These are phyloP conservation scores for Glossophaga mutica DNA, from an alignment of 2,797 vertebrate species.

Conservation along the genomic window DNA sequence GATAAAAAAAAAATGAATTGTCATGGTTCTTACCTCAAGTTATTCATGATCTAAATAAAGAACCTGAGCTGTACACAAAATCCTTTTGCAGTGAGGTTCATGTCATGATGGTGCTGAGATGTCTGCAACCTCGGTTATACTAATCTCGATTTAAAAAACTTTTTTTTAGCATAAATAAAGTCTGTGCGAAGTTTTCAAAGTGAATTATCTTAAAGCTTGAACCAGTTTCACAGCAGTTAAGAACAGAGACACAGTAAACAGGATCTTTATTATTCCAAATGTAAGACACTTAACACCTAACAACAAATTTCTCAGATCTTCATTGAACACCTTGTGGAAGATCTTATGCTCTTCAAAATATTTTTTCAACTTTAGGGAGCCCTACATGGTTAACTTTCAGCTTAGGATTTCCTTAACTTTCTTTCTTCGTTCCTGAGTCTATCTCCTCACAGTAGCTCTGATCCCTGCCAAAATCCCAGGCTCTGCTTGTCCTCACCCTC, in stretches of 20 bases:
- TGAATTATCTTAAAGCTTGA: not conserved
- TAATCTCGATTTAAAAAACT: not conserved
- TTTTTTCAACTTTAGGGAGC: not conserved
- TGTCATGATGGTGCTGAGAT: not conserved
- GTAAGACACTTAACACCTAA: not conserved
- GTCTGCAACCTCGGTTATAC: not conserved
- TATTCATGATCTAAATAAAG: not conserved
- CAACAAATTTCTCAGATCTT: not conserved
- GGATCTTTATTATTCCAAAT: not conserved
- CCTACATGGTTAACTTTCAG: not conserved
- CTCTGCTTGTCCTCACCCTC: not conserved
- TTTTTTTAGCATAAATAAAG: not conserved
- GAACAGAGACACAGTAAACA: not conserved
- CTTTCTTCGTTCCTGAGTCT: not conserved
- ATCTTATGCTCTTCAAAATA: not conserved
- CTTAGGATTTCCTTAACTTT: not conserved
- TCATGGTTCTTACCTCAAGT: not conserved
- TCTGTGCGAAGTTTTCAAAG: not conserved
- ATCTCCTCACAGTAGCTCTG: not conserved
- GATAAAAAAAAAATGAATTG: not conserved
- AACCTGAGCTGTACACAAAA: not conserved
- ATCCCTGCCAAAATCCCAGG: not conserved
- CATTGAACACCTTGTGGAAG: not conserved
- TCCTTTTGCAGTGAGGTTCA: not conserved
- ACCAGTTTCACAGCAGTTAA: not conserved